phyloP scores from a whole-genome alignment of 53 echinoderm and acorn worm genomes.

The Holothuria leucospilota region DNA sequence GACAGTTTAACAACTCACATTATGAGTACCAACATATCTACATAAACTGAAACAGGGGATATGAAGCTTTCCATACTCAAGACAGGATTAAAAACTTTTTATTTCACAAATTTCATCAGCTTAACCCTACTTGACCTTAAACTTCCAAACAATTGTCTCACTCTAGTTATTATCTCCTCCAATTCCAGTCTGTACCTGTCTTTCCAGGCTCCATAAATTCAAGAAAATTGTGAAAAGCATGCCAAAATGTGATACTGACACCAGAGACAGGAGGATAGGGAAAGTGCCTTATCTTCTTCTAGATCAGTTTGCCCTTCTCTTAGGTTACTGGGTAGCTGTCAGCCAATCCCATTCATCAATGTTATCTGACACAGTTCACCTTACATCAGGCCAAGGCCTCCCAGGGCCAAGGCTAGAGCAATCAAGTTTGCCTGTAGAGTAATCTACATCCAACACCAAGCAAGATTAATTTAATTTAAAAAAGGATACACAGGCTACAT shows the following conservation, averaged over 20 bases:
- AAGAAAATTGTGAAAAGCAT: not conserved
- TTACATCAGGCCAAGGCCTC: constrained; percentile 25
- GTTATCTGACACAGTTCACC: not conserved
- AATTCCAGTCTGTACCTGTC: too few species aligned
- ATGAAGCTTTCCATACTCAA: too few species aligned
- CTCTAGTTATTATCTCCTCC: too few species aligned
- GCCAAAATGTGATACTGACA: constrained; percentile 18
- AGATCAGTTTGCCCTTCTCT: constrained; percentile 6
- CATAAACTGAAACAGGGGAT: too few species aligned
- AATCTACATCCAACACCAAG: too few species aligned
- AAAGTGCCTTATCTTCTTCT: constrained; percentile 13
- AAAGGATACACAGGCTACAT: too few species aligned
- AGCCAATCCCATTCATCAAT: constrained; percentile 24
- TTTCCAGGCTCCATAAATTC: too few species aligned
- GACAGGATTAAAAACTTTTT: too few species aligned
- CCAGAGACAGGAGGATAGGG: not conserved
- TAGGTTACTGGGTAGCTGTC: not conserved
- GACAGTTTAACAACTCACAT: too few species aligned
- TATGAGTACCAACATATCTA: too few species aligned
- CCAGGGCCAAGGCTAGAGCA: constrained; percentile 3
- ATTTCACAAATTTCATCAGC: constrained; percentile 16
- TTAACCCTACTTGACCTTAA: constrained; percentile 34
- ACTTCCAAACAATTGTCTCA: not conserved
- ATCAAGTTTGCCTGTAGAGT: too few species aligned
- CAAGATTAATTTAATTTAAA: too few species aligned